Evolutionary conservation across 2,797 vertebrate genomes (phyloP), one percentile per base, ranked within the genome.

Genomic region (Coilia nasus): DNA sequence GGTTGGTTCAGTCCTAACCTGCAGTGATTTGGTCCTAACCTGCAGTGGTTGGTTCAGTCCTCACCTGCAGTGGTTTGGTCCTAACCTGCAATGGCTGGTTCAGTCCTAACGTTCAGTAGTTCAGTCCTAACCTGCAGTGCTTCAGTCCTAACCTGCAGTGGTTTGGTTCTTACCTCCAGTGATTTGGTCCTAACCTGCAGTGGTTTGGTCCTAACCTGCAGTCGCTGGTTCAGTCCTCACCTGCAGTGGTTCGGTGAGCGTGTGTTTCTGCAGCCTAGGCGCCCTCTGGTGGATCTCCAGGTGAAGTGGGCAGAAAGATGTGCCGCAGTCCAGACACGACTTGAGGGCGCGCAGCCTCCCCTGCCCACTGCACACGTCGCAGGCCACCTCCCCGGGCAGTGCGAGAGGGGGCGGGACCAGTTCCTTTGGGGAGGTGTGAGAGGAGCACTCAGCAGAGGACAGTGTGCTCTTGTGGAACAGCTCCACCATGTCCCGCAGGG

Each of bases 321-420:
- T 62, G 6, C 93, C 87, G 85, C 93, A 94, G 80, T 89, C 88
- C 35, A 94, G 90, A 75, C 93, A 95, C 75, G 93, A 93, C 83
- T 92, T 92, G 2, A 91, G 67, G 28, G 67, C 67, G 28, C 67
- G 67, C 0, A 14, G 93, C 92, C 15, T 81, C 2, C 0, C 6
- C 90, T 91, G 56, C 14, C 21, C 0, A 83, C 87, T 0, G 83
- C 35, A 81, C 92, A 95, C 0, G 56, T 75, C 67, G 15, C 67
- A 75, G 23, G 67, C 67, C 67, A 75, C 67, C 28, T 75, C 67
- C 0, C 67, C 67, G 4, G 67, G 28, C 64, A 35, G 12, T 0
- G 67, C 67, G 2, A 19, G 31, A 23, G 7, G 25, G 62, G 25
- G 23, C 10, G 4, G 28, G 64, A 5, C 28, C 67, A 6, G 14